These are phyloP conservation scores for Carlito syrichta DNA, from an alignment of 2,113 vertebrate species.

Conservation along the genomic window DNA sequence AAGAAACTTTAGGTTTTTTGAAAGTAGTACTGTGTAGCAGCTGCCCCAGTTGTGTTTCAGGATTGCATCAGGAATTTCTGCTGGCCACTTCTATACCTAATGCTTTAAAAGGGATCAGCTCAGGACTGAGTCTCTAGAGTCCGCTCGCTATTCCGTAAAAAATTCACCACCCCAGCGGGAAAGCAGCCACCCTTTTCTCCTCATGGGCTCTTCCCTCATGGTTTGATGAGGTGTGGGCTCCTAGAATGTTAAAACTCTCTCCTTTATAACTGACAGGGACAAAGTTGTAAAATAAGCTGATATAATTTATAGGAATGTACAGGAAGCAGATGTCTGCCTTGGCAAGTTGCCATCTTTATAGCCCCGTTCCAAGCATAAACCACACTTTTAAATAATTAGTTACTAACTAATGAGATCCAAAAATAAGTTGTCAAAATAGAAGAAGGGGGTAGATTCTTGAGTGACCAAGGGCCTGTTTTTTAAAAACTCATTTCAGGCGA, in stretches of 20 bases:
- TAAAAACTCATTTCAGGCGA: background rate
- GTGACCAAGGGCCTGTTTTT: slow-evolving; percentile 57
- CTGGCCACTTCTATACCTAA: background rate
- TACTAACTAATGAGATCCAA: slow-evolving; percentile 72
- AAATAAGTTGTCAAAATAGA: slow-evolving; percentile 70
- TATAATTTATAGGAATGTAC: slow-evolving; percentile 63
- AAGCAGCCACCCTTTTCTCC: background rate
- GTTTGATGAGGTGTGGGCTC: background rate
- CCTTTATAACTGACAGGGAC: slow-evolving; percentile 29
- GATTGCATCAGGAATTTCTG: background rate
- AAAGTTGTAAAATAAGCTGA: slow-evolving; percentile 67
- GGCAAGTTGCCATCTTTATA: slow-evolving; percentile 62
- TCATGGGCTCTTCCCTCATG: background rate
- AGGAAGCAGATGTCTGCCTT: slow-evolving; percentile 75
- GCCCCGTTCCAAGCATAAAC: slow-evolving; percentile 62
- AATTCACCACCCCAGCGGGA: background rate
- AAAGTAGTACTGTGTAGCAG: background rate
- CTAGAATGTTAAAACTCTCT: slow-evolving; percentile 12
- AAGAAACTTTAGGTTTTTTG: background rate
- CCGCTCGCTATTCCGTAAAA: fast-evolving
- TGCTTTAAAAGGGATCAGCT: background rate
- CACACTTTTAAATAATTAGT: slow-evolving; percentile 72
- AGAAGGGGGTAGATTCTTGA: slow-evolving; percentile 51
- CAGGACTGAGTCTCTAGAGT: background rate
- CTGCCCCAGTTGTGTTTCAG: background rate